Evolutionary conservation across 2,113 vertebrate genomes (phyloP).

Genomic region (Corythornis madagascariensis): DNA sequence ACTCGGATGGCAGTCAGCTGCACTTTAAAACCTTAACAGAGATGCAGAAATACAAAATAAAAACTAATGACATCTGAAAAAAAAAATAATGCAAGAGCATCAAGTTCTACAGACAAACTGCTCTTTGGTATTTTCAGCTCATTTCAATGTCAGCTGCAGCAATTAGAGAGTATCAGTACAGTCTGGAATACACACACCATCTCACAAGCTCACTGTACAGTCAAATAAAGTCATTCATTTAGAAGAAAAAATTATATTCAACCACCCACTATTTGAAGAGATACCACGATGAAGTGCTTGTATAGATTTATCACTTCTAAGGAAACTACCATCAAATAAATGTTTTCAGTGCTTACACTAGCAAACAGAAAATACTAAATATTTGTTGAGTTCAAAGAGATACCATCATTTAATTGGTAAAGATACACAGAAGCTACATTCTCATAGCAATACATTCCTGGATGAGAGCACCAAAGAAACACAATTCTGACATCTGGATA

Average conservation of each 20-base stretch:
- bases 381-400: background rate
- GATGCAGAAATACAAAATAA: background rate
- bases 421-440: background rate
- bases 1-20: background rate
- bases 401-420: background rate
- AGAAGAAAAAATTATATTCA: background rate
- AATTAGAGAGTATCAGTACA: background rate
- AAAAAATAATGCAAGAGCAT: fast-evolving
- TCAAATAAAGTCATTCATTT: background rate
- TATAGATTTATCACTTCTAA: background rate
- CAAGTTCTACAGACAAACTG: background rate
- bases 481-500: background rate
- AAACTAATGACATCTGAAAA: background rate
- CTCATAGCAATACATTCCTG: background rate
- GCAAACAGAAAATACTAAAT: background rate
- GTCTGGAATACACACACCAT: background rate
- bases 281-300: background rate
- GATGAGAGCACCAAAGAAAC: background rate
- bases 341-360: background rate
- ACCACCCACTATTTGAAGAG: background rate
- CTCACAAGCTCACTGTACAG: background rate
- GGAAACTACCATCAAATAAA: background rate
- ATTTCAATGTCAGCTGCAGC: background rate
- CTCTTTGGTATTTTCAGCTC: background rate
- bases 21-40: background rate